Conservation (phyloP, 2,888 invertebrate species). For the Hydrotaea cyrtoneurina region DNA sequence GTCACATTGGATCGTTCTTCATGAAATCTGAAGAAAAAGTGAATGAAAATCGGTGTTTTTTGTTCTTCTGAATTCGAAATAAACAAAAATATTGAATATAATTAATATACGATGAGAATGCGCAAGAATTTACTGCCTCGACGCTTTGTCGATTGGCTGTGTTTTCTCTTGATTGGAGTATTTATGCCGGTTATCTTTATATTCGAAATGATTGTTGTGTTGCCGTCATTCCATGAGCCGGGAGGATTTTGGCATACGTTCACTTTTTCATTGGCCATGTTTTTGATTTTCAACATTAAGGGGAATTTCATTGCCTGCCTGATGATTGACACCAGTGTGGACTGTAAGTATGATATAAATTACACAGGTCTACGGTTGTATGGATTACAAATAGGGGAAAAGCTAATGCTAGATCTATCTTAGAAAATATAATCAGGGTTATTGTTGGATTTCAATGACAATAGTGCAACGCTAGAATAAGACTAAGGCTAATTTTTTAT, state of each 20-base stretch:
- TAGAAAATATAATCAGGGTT: too few relatives aligned
- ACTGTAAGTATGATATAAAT: slow-evolving; percentile 78
- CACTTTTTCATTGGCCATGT: slow-evolving; percentile 85
- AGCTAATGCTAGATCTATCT: too few relatives aligned
- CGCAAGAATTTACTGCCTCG: slow-evolving; percentile 73
- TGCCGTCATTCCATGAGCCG: slow-evolving; percentile 85
- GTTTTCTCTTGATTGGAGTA: slow-evolving; percentile 72
- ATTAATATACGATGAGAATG: slow-evolving; percentile 69
- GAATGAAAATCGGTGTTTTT: not conserved
- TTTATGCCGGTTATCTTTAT: slow-evolving; percentile 74
- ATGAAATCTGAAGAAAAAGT: slow-evolving; percentile 10
- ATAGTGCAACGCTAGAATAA: too few relatives aligned
- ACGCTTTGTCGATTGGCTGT: slow-evolving; percentile 73
- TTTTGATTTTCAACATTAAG: slow-evolving; percentile 88
- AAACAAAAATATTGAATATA: slow-evolving; percentile 10
- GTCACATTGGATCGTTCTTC: slow-evolving; percentile 3
- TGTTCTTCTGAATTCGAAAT: not conserved
- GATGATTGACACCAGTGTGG: slow-evolving; percentile 88
- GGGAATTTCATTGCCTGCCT: slow-evolving; percentile 89
- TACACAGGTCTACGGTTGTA: not conserved
- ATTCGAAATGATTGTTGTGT: slow-evolving; percentile 85
- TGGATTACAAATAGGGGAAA: too few relatives aligned
- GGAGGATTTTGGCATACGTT: slow-evolving; percentile 82
- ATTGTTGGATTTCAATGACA: too few relatives aligned
- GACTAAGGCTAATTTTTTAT: too few relatives aligned